These are phyloP conservation scores for Rhinoptilus africanus DNA, from an alignment of 2,113 vertebrate species.

Conservation along the genomic window DNA sequence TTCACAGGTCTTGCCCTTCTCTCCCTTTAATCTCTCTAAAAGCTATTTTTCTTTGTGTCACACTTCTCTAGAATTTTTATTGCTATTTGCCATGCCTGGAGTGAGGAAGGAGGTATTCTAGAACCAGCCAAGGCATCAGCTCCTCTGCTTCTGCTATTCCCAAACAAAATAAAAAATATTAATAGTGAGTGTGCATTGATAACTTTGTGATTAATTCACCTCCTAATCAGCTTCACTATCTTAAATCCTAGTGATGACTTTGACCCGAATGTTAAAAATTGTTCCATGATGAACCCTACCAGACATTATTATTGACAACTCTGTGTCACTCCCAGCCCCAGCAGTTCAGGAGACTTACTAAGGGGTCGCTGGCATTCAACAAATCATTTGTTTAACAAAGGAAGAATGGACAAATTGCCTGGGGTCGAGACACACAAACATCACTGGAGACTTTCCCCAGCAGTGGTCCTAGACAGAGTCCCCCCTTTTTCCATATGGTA, in stretches of 20 bases:
- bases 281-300: background rate
- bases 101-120: background rate
- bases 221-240: background rate
- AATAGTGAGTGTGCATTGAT: no score
- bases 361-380: background rate
- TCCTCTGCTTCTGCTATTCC: background rate
- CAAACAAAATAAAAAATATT: background rate
- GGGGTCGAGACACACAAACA: background rate
- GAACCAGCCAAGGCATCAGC: background rate
- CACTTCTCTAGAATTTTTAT: background rate
- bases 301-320: background rate
- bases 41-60: background rate
- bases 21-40: background rate
- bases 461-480: background rate
- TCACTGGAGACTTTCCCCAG: background rate
- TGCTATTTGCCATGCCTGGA: background rate
- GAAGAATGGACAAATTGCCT: background rate
- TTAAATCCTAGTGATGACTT: background rate
- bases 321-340: background rate
- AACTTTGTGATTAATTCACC: background rate
- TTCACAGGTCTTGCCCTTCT: background rate
- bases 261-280: background rate
- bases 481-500: background rate
- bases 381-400: background rate
- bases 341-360: background rate